These are phyloP conservation scores for Montipora capricornis DNA, from an alignment of 64 coral and sea anemone species.

Conservation along the genomic window DNA sequence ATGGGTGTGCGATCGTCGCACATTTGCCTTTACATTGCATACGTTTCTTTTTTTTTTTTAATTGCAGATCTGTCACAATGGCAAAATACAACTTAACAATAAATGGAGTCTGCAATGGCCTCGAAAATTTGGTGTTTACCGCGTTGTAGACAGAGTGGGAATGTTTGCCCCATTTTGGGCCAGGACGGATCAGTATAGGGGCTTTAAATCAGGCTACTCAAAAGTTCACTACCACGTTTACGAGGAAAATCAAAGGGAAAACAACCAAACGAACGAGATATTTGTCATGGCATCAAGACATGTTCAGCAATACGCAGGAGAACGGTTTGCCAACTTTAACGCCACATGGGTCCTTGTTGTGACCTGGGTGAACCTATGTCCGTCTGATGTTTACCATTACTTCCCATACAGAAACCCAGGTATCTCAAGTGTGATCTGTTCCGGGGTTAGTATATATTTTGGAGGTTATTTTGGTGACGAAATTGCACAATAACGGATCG, in stretches of 20 bases:
- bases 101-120: constrained; percentile 7
- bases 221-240: constrained; percentile 33
- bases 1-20: too few relatives aligned
- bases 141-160: not conserved
- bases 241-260: not conserved
- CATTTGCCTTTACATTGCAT: not conserved
- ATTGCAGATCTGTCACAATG: constrained; percentile 43
- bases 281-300: constrained; percentile 10
- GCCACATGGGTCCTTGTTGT: constrained; percentile 55
- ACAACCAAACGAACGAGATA: not conserved
- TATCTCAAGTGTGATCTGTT: not conserved
- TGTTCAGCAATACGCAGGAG: constrained; percentile 16
- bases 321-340: constrained; percentile 14
- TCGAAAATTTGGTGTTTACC: constrained; percentile 23
- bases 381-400: not conserved
- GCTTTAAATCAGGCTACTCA: not conserved
- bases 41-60: not conserved
- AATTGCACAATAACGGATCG: too few relatives aligned
- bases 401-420: not conserved
- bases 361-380: constrained; percentile 47
- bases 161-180: constrained; percentile 57
- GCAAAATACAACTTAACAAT: constrained; percentile 31
- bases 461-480: not conserved
- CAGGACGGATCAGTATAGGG: not conserved
- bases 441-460: not conserved